Evolutionary conservation across 2,888 invertebrate genomes (phyloP), one percentile per base, ranked within the genome.

Genomic region (Lottia scabra): DNA sequence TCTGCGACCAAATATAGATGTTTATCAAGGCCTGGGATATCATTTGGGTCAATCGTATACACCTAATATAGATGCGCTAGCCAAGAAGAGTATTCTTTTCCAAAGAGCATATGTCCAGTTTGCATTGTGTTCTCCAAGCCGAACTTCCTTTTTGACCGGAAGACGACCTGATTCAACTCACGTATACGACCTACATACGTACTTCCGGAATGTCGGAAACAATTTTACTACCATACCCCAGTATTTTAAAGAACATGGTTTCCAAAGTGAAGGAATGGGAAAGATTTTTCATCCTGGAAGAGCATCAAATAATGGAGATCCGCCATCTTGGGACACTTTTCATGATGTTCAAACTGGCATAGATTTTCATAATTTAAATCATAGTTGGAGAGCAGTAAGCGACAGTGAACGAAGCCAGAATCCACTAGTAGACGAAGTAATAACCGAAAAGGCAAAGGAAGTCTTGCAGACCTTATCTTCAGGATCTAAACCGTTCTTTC

Each of bases 181-280:
- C 16, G 79, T 79, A 30, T 80, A 75, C 19, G 78, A 81, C 64
- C 72, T 79, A 4, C 1, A 69, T 0, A 48, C 68, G 0, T 79
- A 79, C 73, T 81, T 73, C 43, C 67, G 80, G 13, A 30, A 69
- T 0, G 71, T 72, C 0, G 75, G 75, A 0, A 78, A 78, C 12
- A 79, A 80, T 63, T 80, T 80, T 48, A 79, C 77, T 3, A 80
- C 79, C 2, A 71, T 79, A 26, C 80, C 80, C 3, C 72, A 81
- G 68, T 79, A 74, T 67, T 80, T 80, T 75, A 79, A 79, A 67
- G 44, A 76, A 13, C 73, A 80, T 30, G 80, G 79, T 2, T 77
- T 75, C 63, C 38, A 56, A 5, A 66, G 73, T 8, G 64, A 71
- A 23, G 79, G 81, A 15, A 71, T 76, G 19, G 81, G 81, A 10